Evolutionary conservation across 2,888 invertebrate species (phyloP).

Genomic region (Phortica okadai): DNA sequence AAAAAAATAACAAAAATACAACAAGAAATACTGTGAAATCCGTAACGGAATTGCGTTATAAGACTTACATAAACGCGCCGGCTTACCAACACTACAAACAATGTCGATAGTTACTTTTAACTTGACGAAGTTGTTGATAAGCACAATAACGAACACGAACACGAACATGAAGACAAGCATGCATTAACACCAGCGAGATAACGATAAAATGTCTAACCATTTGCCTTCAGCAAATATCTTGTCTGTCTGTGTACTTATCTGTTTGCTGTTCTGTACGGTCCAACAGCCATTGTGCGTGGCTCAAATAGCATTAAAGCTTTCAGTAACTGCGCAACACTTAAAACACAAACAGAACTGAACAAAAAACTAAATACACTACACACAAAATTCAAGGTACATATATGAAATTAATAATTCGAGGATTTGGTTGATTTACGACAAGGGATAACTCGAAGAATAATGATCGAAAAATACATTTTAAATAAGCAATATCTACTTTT

Average conservation of each 20-base stretch:
- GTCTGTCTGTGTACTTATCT: too few species aligned
- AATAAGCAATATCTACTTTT: too few species aligned
- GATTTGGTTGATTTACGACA: too few species aligned
- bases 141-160: too few species aligned
- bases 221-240: background rate
- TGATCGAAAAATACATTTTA: too few species aligned
- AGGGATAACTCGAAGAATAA: too few species aligned
- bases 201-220: background rate
- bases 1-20: background rate
- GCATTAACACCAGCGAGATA: background rate
- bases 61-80: constrained; percentile 41
- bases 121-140: too few species aligned
- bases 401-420: too few species aligned
- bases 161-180: too few species aligned
- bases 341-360: background rate
- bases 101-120: too few species aligned
- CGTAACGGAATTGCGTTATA: constrained; percentile 16
- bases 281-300: background rate
- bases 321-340: background rate
- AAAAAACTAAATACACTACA: background rate
- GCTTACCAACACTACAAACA: background rate
- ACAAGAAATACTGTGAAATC: background rate
- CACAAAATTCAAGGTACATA: background rate
- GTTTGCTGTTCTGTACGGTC: too few species aligned
- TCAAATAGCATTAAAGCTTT: constrained; percentile 23